Conservation (phyloP, 2,113 vertebrate species). For the Dicaeum eximium region DNA sequence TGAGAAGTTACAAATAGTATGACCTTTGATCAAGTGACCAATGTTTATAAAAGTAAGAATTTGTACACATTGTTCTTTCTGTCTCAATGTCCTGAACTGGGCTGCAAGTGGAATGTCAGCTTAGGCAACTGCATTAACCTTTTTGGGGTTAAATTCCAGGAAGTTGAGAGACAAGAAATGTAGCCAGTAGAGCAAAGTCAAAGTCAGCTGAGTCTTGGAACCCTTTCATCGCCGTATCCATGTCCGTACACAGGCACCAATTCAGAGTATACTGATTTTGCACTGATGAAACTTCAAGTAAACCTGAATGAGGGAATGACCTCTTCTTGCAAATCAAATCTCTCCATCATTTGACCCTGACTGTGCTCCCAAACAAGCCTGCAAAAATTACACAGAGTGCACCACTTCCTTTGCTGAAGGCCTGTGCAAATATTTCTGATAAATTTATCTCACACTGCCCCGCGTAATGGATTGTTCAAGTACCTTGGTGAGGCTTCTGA, state of each 20-base stretch:
- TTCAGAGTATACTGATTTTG: neutral
- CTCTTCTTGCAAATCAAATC: neutral
- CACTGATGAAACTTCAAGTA: neutral
- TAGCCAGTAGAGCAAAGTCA: neutral
- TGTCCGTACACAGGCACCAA: fast-evolving
- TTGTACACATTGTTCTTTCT: neutral
- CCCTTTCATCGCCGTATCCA: neutral
- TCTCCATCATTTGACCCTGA: neutral
- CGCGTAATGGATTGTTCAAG: neutral
- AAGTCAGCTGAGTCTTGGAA: neutral
- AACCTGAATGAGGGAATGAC: neutral
- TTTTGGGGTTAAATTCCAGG: neutral
- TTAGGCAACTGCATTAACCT: neutral
- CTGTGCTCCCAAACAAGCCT: neutral
- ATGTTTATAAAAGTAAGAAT: neutral
- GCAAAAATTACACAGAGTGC: neutral
- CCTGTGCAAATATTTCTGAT: slow-evolving; percentile 10
- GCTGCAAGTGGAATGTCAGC: neutral
- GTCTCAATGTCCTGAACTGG: neutral
- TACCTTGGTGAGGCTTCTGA: slow-evolving; percentile 41
- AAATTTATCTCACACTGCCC: slow-evolving; percentile 15
- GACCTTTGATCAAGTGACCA: neutral
- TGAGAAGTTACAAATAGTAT: neutral
- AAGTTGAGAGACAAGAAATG: neutral
- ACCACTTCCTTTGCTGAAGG: slow-evolving; percentile 23